Evolutionary conservation across 2,113 vertebrate species (phyloP).

Genomic region (Petroica traversi): DNA sequence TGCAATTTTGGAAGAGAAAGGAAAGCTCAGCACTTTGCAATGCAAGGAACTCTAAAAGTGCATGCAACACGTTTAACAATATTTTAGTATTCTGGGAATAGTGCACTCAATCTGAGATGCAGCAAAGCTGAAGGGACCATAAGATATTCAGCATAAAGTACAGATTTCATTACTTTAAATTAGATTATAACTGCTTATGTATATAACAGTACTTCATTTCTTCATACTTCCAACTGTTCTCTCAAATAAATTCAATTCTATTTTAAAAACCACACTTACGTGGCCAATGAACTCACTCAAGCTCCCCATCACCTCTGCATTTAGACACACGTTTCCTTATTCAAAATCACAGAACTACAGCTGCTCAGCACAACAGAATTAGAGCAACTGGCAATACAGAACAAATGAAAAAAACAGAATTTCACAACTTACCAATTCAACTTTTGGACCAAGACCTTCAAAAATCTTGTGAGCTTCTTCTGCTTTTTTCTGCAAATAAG

Average conservation of each 20-base stretch:
- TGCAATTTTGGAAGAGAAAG: conserved; percentile 60
- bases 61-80: background rate
- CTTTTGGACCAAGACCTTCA: conserved; percentile 96
- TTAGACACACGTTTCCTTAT: background rate
- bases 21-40: background rate
- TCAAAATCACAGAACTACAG: background rate
- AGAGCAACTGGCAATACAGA: background rate
- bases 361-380: background rate
- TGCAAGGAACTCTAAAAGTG: background rate
- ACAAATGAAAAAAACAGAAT: background rate
- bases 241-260: background rate
- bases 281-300: background rate
- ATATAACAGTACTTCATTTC: background rate
- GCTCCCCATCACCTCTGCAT: background rate
- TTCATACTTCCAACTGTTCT: background rate
- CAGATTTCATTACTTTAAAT: background rate
- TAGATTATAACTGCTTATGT: background rate
- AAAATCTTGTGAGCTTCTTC: conserved; percentile 98
- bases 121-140: background rate
- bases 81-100: background rate
- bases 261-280: background rate
- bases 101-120: background rate
- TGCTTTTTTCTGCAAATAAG: conserved; percentile 91
- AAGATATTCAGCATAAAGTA: background rate
- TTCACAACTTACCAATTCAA: conserved; percentile 88